A percentile compares a stretch with the other conserved stretches of the same genome.
Evolutionary conservation across 2,888 invertebrate species (phyloP).

Genomic region (Tetragonisca angustula): DNA sequence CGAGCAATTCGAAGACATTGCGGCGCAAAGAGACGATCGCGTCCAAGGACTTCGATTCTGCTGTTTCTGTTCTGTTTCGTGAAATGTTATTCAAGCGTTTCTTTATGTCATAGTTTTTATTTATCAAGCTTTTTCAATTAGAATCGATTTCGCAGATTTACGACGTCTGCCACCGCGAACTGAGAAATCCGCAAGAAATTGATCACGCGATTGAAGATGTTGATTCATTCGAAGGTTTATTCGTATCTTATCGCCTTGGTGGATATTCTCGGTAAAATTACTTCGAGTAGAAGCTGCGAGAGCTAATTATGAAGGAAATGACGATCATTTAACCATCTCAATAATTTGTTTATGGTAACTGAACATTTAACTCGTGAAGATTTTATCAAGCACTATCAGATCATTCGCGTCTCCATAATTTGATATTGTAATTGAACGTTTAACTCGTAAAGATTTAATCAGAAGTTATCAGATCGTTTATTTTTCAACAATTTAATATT

Average conservation of each 20-base stretch:
- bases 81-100: not conserved
- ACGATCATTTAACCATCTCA: too few species aligned
- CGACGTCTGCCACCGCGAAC: not conserved
- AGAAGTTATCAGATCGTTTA: not conserved
- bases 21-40: conserved; percentile 23
- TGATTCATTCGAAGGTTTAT: not conserved
- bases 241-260: not conserved
- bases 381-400: too few species aligned
- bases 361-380: not conserved
- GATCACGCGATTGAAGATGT: not conserved
- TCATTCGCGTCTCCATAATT: not conserved
- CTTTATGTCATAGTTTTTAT: not conserved
- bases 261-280: not conserved
- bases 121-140: not conserved
- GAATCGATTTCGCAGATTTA: conserved; percentile 7
- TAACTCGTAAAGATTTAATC: not conserved
- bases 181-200: not conserved
- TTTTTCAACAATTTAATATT: not conserved
- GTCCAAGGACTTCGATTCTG: conserved; percentile 13
- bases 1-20: conserved; percentile 27
- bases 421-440: not conserved
- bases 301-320: not conserved
- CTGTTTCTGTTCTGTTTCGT: not conserved
- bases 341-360: not conserved
- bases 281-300: not conserved